phyloP scores from a whole-genome alignment of 2,113 vertebrate species.

The Lanius ludovicianus region DNA sequence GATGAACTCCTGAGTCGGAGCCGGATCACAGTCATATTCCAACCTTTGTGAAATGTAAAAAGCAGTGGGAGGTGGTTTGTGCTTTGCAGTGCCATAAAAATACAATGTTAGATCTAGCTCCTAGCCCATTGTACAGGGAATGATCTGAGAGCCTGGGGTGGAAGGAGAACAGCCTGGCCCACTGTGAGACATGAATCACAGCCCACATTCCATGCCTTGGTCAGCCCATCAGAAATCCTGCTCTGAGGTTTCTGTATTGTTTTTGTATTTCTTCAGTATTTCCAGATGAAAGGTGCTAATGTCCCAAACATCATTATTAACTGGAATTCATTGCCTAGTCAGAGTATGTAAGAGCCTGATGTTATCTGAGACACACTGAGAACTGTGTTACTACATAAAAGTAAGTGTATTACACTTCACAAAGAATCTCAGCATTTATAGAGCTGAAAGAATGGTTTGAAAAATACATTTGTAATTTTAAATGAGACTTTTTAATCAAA shows the following conservation, averaged over 20 bases:
- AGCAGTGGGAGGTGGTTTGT: constrained; percentile 47
- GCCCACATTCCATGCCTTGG: not conserved
- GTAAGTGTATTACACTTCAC: not conserved
- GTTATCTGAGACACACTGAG: constrained; percentile 17
- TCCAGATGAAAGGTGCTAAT: constrained; percentile 20
- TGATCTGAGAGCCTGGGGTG: not conserved
- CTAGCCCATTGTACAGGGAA: not conserved
- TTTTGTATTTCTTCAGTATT: constrained; percentile 4
- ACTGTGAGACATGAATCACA: not conserved
- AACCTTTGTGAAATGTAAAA: constrained; percentile 52
- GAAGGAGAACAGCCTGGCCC: constrained; percentile 7
- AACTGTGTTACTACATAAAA: not conserved
- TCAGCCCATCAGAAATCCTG: not conserved
- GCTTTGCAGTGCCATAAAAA: constrained; percentile 24
- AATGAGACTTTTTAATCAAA: constrained; percentile 49
- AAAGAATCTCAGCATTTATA: constrained; percentile 1
- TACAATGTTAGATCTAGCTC: not conserved
- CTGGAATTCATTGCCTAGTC: not conserved
- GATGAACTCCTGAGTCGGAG: constrained; percentile 41
- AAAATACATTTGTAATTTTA: constrained; percentile 40
- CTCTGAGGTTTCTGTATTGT: not conserved
- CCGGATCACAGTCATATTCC: constrained; percentile 13
- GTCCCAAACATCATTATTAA: constrained; percentile 24
- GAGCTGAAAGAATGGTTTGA: not conserved
- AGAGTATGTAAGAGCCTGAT: not conserved